These are phyloP conservation scores for Mactra quadrangularis DNA, from an alignment of 1,140 invertebrate genomes.

Conservation along the genomic window DNA sequence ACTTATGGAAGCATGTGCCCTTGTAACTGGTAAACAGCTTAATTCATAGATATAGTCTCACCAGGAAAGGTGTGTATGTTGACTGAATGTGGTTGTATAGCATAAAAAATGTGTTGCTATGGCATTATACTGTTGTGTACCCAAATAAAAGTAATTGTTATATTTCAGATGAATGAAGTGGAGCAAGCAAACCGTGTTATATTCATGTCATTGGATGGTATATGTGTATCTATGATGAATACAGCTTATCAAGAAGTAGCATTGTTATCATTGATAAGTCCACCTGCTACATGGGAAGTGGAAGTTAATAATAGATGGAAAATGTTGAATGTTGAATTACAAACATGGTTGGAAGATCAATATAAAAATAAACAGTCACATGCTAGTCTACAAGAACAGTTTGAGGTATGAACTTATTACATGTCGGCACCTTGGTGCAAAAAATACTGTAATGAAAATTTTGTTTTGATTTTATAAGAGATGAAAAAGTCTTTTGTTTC, in stretches of 20 bases:
- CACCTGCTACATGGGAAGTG: slow-evolving; percentile 91
- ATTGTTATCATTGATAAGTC: slow-evolving; percentile 88
- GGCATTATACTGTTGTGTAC: no score
- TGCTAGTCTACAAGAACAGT: slow-evolving; percentile 90
- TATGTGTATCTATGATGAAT: slow-evolving; percentile 88
- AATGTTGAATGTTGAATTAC: slow-evolving; percentile 89
- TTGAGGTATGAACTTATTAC: slow-evolving; percentile 72
- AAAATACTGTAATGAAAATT: no score
- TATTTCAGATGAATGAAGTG: slow-evolving; percentile 87
- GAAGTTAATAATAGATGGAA: slow-evolving; percentile 91
- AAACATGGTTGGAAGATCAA: slow-evolving; percentile 92
- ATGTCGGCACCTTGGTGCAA: no score
- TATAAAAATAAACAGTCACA: slow-evolving; percentile 88
- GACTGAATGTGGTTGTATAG: no score
- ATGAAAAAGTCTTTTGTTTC: no score
- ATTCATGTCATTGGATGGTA: slow-evolving; percentile 88
- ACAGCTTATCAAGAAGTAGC: slow-evolving; percentile 86
- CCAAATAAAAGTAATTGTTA: no score
- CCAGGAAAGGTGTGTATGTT: no score
- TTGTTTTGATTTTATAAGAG: no score
- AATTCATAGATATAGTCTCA: no score
- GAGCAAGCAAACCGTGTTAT: slow-evolving; percentile 89
- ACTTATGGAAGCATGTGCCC: no score
- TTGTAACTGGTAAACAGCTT: no score
- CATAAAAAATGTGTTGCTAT: no score